Evolutionary conservation across 2,888 invertebrate genomes (phyloP), one percentile per base, ranked within the genome.

Genomic region (Drosophila macrothrix): DNA sequence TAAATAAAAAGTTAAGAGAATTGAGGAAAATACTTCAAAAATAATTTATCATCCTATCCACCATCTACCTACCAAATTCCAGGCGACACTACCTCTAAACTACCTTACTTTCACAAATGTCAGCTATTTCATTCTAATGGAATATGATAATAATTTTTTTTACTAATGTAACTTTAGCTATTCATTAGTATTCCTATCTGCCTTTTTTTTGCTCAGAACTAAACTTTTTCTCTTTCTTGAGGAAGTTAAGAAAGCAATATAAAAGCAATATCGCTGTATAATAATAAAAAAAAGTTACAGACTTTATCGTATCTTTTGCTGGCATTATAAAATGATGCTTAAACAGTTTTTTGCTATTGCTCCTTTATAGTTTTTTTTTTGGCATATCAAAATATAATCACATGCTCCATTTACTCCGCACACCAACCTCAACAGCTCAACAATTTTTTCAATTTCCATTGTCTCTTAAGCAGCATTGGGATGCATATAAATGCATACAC

Each of bases 361-460:
- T 29, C 9, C 10, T 31, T 58, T 22, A 16, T 16, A 29, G 29
- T 58, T 43, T 43, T n/a, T 43, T 43, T n/a, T n/a, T 58, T 31
- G 22, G 16, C 41, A 25, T 16, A 31, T 22, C 9, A 58, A 41
- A 43, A 31, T 25, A 39, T 33, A 37, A 49, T 31, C 49, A 49
- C 25, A 9, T 22, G 31, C 31, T 5, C 41, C 43, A 46, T 54
- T 37, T 31, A 55, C 14, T 22, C 19, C 28, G n/a, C 12, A 25
- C 14, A 25, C 22, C 52, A 29, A 25, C 25, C 16, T 19, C 43
- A 10, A 46, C 28, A 25, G 41, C 61, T 43, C 6, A 37, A 56
- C 37, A 37, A 61, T 56, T 71, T 56, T 61, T 71, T 56, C 55
- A 56, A 62, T 41, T 33, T 28, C 33, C 41, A 67, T 59, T 73